Conservation (phyloP, 2,888 invertebrate genomes). For the Torymus aiolomorphi region DNA sequence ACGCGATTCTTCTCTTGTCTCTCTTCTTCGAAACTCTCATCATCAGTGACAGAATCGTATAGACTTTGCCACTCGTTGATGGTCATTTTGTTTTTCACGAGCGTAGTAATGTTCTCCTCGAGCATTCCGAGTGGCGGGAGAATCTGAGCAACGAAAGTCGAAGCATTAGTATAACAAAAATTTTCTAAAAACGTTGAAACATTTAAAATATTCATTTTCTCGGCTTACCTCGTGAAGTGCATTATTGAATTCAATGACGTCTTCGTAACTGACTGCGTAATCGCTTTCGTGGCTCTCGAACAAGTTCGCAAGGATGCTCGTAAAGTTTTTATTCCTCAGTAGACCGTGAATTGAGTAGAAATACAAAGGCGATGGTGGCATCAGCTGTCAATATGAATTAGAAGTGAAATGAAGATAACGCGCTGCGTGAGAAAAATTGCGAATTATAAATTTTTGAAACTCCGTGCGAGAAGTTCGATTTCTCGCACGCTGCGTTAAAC, state of each 20-base stretch:
- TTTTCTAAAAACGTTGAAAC: not conserved
- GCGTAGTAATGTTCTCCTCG: conserved; percentile 45
- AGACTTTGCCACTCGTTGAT: conserved; percentile 43
- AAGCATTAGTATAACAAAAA: not conserved
- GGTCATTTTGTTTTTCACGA: conserved; percentile 44
- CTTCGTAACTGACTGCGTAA: conserved; percentile 30
- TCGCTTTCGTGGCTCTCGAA: not conserved
- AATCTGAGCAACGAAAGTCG: conserved; percentile 25
- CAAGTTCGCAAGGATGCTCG: conserved; percentile 27
- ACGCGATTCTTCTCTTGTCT: conserved; percentile 30
- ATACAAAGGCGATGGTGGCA: conserved; percentile 49
- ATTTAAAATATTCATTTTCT: not conserved
- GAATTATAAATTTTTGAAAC: not conserved
- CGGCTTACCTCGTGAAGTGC: conserved; percentile 44
- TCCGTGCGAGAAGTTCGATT: too few relatives aligned
- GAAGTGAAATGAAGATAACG: not conserved
- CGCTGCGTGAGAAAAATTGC: not conserved
- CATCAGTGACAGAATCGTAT: conserved; percentile 27
- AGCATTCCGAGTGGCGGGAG: conserved; percentile 48
- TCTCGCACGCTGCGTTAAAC: too few relatives aligned
- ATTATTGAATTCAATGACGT: conserved; percentile 49
- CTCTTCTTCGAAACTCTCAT: not conserved
- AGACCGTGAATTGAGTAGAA: conserved; percentile 45
- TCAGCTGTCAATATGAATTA: conserved; percentile 24
- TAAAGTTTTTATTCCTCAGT: conserved; percentile 43